phyloP scores from a whole-genome alignment of 1,140 invertebrate species.

The Drosophila tsacasi region DNA sequence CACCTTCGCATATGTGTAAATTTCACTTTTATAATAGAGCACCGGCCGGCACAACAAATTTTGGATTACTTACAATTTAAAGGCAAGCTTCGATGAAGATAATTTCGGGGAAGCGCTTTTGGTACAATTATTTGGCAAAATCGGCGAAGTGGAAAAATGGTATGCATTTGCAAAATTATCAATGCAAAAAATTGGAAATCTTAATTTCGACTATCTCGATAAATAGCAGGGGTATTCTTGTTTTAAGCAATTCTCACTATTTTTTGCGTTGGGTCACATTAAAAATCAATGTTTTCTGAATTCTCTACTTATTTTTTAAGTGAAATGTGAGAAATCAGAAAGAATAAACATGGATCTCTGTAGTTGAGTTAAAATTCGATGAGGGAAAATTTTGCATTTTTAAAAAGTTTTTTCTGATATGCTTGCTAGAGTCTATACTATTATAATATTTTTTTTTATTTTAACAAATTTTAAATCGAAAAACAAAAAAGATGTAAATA shows the following conservation, averaged over 20 bases:
- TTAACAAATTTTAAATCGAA: no score
- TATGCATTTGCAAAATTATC: slow-evolving; percentile 51
- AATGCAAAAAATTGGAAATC: slow-evolving; percentile 36
- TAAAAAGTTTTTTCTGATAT: no score
- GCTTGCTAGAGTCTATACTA: background rate
- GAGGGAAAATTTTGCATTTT: no score
- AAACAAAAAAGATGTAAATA: no score
- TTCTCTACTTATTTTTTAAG: background rate
- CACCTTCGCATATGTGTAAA: slow-evolving; percentile 6
- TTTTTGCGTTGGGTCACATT: background rate
- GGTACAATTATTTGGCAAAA: slow-evolving; percentile 35
- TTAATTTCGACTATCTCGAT: slow-evolving; percentile 26
- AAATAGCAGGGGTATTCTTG: slow-evolving; percentile 9
- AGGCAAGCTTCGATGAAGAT: slow-evolving; percentile 10
- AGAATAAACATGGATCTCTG: background rate
- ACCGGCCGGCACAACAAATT: background rate
- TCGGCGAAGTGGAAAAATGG: slow-evolving; percentile 30
- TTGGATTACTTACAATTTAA: slow-evolving; percentile 12
- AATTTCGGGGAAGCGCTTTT: slow-evolving; percentile 16
- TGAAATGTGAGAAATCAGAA: background rate
- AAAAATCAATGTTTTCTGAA: background rate
- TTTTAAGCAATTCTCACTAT: background rate
- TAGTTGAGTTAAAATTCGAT: background rate
- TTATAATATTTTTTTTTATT: background rate
- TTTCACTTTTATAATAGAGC: background rate